Evolutionary conservation across 2,888 invertebrate species (phyloP).

Genomic region (Apodemia mormo): DNA sequence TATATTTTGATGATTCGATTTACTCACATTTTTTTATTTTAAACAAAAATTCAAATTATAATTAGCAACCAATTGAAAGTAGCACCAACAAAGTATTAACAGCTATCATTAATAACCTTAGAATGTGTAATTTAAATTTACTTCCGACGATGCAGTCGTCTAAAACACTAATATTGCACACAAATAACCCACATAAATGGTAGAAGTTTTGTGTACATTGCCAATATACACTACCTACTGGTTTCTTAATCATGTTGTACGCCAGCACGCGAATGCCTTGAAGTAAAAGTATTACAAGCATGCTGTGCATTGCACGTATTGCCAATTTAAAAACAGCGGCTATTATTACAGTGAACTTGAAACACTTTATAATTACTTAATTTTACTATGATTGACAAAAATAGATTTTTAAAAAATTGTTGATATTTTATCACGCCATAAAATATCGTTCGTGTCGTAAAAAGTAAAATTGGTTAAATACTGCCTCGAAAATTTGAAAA

Average conservation of each 20-base stretch:
- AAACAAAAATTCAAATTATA: neutral
- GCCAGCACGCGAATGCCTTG: constrained; percentile 38
- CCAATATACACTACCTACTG: constrained; percentile 43
- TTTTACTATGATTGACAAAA: neutral
- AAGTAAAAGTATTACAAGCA: constrained; percentile 36
- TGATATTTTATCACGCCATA: neutral
- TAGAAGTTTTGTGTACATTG: constrained; percentile 44
- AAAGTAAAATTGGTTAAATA: too few relatives aligned
- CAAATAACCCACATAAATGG: constrained; percentile 43
- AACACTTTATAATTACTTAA: constrained; percentile 33
- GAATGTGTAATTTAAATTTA: neutral
- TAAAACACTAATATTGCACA: constrained; percentile 35
- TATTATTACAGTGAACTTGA: constrained; percentile 43
- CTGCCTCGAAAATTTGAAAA: too few relatives aligned
- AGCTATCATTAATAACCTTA: neutral
- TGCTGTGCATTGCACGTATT: constrained; percentile 40
- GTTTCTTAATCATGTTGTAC: constrained; percentile 48
- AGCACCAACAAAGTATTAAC: neutral
- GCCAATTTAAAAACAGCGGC: constrained; percentile 34
- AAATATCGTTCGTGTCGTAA: too few relatives aligned
- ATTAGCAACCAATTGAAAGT: neutral
- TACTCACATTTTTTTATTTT: too few relatives aligned
- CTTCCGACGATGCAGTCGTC: constrained; percentile 14
- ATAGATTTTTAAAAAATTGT: too few relatives aligned
- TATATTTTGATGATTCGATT: too few relatives aligned